Evolutionary conservation across 2,113 vertebrate genomes (phyloP).

Genomic region (Xiphophorus maculatus): DNA sequence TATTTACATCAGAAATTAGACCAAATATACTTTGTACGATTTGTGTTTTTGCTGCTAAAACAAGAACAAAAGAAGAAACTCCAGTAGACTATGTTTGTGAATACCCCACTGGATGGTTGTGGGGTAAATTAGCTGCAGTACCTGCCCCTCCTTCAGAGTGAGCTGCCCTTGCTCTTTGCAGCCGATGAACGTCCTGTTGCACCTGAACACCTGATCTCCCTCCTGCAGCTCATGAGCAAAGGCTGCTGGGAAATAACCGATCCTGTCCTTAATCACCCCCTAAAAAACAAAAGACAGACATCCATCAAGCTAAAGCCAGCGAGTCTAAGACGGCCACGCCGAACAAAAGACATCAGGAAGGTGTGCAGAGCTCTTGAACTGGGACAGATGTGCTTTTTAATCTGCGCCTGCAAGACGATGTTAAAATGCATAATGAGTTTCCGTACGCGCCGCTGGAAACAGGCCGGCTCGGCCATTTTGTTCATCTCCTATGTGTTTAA

Average conservation of each 20-base stretch:
- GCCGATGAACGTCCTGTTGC: conserved; percentile 90
- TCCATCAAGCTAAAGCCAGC: background rate
- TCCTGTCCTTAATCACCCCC: conserved; percentile 93
- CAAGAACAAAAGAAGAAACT: too few species aligned
- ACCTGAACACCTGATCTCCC: conserved; percentile 90
- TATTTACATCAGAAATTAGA: too few species aligned
- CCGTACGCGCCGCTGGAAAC: conserved; percentile 46
- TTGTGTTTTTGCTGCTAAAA: too few species aligned
- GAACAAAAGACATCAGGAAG: too few species aligned
- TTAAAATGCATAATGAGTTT: conserved; percentile 46
- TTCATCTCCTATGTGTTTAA: conserved; percentile 36
- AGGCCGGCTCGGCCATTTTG: conserved; percentile 23
- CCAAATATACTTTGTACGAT: too few species aligned
- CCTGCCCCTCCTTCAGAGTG: conserved; percentile 96
- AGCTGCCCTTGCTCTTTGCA: conserved; percentile 96
- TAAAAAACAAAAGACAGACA: conserved; percentile 44
- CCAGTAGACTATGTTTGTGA: too few species aligned
- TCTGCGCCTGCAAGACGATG: conserved; percentile 27
- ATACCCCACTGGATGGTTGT: too few species aligned
- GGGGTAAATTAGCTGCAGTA: conserved; percentile 52
- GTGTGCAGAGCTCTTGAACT: conserved; percentile 3
- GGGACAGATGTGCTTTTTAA: conserved; percentile 48
- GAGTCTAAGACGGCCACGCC: background rate
- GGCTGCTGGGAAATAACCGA: conserved; percentile 93
- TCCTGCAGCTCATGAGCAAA: conserved; percentile 89